Evolutionary conservation across 2,888 invertebrate species (phyloP).

Genomic region (Harpalus rufipes): DNA sequence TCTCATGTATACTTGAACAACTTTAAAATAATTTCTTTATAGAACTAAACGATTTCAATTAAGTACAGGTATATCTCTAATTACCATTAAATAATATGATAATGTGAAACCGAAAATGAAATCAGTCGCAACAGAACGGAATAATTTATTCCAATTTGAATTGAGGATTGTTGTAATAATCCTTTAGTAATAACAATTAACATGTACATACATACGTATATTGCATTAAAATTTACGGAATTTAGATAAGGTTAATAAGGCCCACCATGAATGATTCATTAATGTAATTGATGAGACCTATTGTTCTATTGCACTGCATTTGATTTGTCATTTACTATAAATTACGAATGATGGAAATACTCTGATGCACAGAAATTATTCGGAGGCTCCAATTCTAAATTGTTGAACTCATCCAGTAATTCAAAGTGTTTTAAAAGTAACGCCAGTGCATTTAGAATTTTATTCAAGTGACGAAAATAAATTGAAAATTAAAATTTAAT

Average conservation of each 20-base stretch:
- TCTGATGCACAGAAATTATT: no score
- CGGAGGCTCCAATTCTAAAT: no score
- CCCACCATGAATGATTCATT: constrained; percentile 7
- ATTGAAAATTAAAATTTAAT: no score
- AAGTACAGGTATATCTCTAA: neutral
- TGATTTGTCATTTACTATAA: neutral
- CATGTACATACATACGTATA: constrained; percentile 35
- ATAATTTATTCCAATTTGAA: constrained; percentile 39
- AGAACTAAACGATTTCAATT: neutral
- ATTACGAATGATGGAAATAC: no score
- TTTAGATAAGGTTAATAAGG: constrained; percentile 37
- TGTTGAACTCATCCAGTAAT: no score
- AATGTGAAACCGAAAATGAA: constrained; percentile 5
- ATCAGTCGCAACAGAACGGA: neutral
- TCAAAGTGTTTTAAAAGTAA: no score
- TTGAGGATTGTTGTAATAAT: constrained; percentile 43
- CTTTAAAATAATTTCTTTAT: neutral
- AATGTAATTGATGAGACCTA: constrained; percentile 2
- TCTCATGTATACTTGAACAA: neutral
- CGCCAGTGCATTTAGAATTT: no score
- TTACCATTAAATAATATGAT: neutral
- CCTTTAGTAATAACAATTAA: constrained; percentile 36
- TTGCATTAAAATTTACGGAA: constrained; percentile 16
- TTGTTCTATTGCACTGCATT: neutral
- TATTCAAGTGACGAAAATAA: no score